Evolutionary conservation across 2,888 invertebrate species (phyloP).

Genomic region (Callosobruchus maculatus): DNA sequence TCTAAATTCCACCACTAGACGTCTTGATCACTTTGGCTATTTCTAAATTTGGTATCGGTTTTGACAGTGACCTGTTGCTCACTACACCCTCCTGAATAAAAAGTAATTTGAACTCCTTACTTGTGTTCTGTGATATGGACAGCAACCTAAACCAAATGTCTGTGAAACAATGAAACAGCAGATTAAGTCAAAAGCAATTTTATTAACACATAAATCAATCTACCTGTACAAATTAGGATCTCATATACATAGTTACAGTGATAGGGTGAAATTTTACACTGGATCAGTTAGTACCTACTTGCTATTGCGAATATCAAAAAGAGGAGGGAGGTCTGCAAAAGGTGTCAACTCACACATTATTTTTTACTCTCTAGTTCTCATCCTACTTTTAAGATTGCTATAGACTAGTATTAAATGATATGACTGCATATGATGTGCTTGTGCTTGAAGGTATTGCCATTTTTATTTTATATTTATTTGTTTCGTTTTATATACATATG

Average conservation of each 20-base stretch:
- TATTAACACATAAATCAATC: slow-evolving; percentile 49
- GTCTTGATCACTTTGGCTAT: too few relatives aligned
- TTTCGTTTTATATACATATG: background rate
- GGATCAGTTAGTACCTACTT: slow-evolving; percentile 44
- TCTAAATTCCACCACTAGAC: too few relatives aligned
- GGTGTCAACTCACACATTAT: background rate
- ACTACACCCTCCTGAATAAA: too few relatives aligned
- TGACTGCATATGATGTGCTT: background rate
- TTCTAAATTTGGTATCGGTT: too few relatives aligned
- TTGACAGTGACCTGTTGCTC: too few relatives aligned
- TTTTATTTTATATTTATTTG: background rate
- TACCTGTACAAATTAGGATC: slow-evolving; percentile 51
- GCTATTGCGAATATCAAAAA: slow-evolving; percentile 37
- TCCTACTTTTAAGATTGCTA: background rate
- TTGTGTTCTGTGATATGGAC: too few relatives aligned
- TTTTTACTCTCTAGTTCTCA: background rate
- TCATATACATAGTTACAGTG: slow-evolving; percentile 46
- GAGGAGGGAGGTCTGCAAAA: background rate
- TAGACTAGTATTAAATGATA: background rate
- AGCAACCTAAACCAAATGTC: too few relatives aligned
- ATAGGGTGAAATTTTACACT: slow-evolving; percentile 49
- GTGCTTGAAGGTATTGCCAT: background rate
- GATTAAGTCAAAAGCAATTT: slow-evolving; percentile 46
- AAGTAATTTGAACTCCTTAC: too few relatives aligned
- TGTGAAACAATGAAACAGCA: background rate